Evolutionary conservation across 2,797 vertebrate species (phyloP).

Genomic region (Gambusia yucatana): DNA sequence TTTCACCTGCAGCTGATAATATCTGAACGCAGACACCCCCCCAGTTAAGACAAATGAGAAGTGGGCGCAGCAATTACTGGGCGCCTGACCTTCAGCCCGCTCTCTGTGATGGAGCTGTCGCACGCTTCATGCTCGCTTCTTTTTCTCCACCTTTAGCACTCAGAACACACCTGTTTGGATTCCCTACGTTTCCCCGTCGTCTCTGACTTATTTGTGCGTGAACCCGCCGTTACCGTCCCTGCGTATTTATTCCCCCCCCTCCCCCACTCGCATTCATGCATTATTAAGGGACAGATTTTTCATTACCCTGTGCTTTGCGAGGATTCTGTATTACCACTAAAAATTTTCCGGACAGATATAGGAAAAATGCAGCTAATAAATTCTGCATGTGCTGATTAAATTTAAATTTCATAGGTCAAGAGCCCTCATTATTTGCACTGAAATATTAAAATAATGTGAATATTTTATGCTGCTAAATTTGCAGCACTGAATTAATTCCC

Average conservation of each 20-base stretch:
- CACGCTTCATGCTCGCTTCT: slow-evolving; percentile 39
- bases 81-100: slow-evolving; percentile 68
- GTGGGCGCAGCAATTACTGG: slow-evolving; percentile 39
- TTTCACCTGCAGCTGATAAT: slow-evolving; percentile 69
- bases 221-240: background rate
- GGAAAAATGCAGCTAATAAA: slow-evolving; percentile 70
- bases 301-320: slow-evolving; percentile 18
- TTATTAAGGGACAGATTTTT: slow-evolving; percentile 22
- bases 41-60: slow-evolving; percentile 66
- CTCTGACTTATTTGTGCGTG: background rate
- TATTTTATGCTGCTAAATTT: slow-evolving; percentile 74
- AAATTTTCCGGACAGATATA: slow-evolving; percentile 40
- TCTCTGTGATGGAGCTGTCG: slow-evolving; percentile 61
- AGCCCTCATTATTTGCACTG: slow-evolving; percentile 78
- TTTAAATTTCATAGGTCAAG: slow-evolving; percentile 80
- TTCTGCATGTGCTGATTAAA: slow-evolving; percentile 78
- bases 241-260: background rate
- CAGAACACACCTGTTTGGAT: background rate
- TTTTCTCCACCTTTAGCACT: slow-evolving; percentile 16
- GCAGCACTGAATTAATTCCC: slow-evolving; percentile 66
- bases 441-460: slow-evolving; percentile 81
- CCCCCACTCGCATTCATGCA: slow-evolving; percentile 35
- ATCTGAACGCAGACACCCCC: slow-evolving; percentile 45
- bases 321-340: slow-evolving; percentile 30
- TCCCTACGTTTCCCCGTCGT: slow-evolving; percentile 7